Conservation (phyloP, 2,797 vertebrate species). For the Melanotaenia boesemani region DNA sequence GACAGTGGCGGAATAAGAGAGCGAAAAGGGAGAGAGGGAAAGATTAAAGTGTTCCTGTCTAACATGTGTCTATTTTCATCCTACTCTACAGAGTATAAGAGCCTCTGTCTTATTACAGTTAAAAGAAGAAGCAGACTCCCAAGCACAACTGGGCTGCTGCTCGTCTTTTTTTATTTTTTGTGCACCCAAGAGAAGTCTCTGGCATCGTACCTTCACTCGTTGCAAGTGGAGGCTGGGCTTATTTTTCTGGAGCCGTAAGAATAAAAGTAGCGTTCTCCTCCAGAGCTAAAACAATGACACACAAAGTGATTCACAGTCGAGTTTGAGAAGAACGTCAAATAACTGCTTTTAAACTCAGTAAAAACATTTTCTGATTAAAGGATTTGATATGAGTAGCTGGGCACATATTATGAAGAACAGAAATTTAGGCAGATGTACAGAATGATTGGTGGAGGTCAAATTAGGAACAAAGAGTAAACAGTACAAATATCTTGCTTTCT, state of each 20-base stretch:
- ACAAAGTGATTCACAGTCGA: slow-evolving; percentile 2
- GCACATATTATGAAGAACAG: no score
- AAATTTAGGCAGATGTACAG: no score
- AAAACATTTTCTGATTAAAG: no score
- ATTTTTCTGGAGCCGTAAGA: slow-evolving; percentile 30
- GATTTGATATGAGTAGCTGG: no score
- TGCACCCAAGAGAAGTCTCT: slow-evolving; percentile 45
- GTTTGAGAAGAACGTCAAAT: not conserved
- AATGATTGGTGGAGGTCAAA: no score
- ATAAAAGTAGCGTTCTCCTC: slow-evolving; percentile 22
- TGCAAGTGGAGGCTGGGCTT: slow-evolving; percentile 31
- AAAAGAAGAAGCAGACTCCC: slow-evolving; percentile 57
- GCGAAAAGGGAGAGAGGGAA: slow-evolving; percentile 33
- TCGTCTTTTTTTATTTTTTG: slow-evolving; percentile 33
- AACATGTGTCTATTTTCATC: slow-evolving; percentile 76
- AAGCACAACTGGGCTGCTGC: slow-evolving; percentile 53
- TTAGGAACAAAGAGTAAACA: not conserved
- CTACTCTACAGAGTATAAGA: slow-evolving; percentile 66
- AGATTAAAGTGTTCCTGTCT: slow-evolving; percentile 75
- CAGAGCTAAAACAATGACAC: slow-evolving; percentile 20
- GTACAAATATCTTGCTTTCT: not conserved
- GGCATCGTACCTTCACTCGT: slow-evolving; percentile 16
- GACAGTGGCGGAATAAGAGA: slow-evolving; percentile 63
- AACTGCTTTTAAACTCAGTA: not conserved
- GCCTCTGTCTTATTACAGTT: slow-evolving; percentile 72